A percentile compares a stretch with the other conserved stretches of the same genome.
These are phyloP conservation scores for Physella acuta DNA, from an alignment of 1,140 invertebrate species.

Conservation along the genomic window DNA sequence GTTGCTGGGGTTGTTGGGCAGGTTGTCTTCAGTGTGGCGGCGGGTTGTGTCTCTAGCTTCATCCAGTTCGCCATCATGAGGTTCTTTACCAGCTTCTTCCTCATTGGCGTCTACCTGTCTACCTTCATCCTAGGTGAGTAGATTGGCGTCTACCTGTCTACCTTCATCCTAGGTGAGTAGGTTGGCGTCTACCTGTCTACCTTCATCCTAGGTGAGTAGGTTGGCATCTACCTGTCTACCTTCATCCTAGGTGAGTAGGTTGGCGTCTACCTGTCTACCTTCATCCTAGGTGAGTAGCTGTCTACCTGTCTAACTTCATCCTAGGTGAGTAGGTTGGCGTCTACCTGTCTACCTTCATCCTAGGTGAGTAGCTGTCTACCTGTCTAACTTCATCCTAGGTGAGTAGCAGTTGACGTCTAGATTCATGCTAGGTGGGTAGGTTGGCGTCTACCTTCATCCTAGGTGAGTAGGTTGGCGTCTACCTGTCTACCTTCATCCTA, in stretches of 20 bases:
- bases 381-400: too few relatives aligned
- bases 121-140: constrained; percentile 18
- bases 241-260: neutral
- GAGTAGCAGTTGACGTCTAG: too few relatives aligned
- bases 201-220: neutral
- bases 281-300: neutral
- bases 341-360: too few relatives aligned
- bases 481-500: too few relatives aligned
- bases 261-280: neutral
- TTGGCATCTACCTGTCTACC: neutral
- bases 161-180: neutral
- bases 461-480: too few relatives aligned
- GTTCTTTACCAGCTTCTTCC: constrained; percentile 11
- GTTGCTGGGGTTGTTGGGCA: neutral
- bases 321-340: too few relatives aligned
- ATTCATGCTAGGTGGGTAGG: too few relatives aligned
- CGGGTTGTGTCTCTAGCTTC: neutral
- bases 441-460: too few relatives aligned
- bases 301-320: too few relatives aligned
- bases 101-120: constrained; percentile 2
- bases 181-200: neutral
- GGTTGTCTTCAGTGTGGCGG: neutral
- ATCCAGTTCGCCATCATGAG: constrained; percentile 5
- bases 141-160: neutral
- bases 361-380: too few relatives aligned